Evolutionary conservation across 1,140 invertebrate genomes (phyloP), one percentile per base, ranked within the genome.

Genomic region (Brachystomella parvula): DNA sequence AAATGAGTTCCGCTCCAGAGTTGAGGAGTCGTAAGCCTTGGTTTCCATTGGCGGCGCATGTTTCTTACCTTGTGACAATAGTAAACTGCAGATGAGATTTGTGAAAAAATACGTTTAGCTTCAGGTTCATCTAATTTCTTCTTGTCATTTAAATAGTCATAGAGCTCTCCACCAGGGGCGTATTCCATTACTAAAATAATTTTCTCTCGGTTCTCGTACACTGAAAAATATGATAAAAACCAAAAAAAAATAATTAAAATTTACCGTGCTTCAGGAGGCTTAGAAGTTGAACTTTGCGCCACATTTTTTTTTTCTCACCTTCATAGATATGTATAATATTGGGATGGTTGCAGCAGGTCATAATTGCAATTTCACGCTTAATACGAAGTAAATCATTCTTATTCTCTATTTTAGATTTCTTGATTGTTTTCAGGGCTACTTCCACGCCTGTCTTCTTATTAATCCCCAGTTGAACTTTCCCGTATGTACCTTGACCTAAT

Each of bases 181-280:
- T 97, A 98, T 80, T 99, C 96, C 96, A 99, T 98, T 9, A 99
- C 96, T 57, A 99, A 82, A 66, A 98, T 95, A 85, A 98, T 98
- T 82, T 97, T 96, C 79, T 98, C 94, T 74, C 90, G 87, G 81
- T 97, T 98, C 82, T 98, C 95, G 82, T 98, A 98, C 71, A 98
- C 95, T 97, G 78, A 67, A 83, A 84, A 44, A 69, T 65, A 3
- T 44, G n/a, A 44, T 44, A 12, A 44, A 44, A 44, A 44, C n/a
- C n/a, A n/a, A n/a, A n/a, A n/a, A 26, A 65, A 47, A 53, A 17
- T 17, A 26, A 31, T 49, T 28, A 19, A 17, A 63, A 39, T 26
- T 26, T 67, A 6, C 28, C 6, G 58, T n/a, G n/a, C n/a, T n/a
- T n/a, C n/a, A n/a, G n/a, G n/a, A n/a, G n/a, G n/a, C n/a, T n/a